These are phyloP conservation scores for Scomber japonicus DNA, from an alignment of 2,113 vertebrate species.

Conservation along the genomic window DNA sequence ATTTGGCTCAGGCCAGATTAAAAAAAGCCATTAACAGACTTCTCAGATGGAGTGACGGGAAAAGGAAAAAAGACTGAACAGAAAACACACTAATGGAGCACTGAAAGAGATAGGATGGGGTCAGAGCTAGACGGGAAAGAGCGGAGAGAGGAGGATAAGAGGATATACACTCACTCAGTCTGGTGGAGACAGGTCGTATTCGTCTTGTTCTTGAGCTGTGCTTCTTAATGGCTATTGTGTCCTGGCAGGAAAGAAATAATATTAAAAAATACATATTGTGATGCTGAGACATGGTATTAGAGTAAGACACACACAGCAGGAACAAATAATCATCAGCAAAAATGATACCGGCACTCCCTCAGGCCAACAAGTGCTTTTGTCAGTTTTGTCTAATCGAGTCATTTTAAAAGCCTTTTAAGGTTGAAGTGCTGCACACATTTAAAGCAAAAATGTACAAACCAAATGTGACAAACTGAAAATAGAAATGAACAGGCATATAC, in stretches of 20 bases:
- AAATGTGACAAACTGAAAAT: not conserved
- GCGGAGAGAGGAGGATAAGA: slow-evolving; percentile 43
- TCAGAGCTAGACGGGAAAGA: slow-evolving; percentile 30
- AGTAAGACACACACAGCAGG: not conserved
- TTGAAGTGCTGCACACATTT: not conserved
- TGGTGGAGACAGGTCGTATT: slow-evolving; percentile 90
- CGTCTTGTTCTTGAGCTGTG: slow-evolving; percentile 88
- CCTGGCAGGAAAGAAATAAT: slow-evolving; percentile 75
- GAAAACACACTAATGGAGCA: slow-evolving; percentile 64
- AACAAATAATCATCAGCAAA: not conserved
- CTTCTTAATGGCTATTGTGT: slow-evolving; percentile 92
- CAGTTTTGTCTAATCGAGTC: slow-evolving; percentile 6
- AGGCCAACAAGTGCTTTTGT: slow-evolving; percentile 17
- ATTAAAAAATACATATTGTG: not conserved
- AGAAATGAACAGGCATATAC: not conserved
- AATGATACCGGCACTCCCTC: slow-evolving; percentile 1
- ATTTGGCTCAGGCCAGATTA: slow-evolving; percentile 16
- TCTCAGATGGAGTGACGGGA: slow-evolving; percentile 29
- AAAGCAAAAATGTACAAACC: slow-evolving; percentile 1
- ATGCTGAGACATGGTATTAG: slow-evolving; percentile 19
- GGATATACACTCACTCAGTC: slow-evolving; percentile 87
- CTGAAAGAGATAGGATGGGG: slow-evolving; percentile 42
- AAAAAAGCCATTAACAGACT: slow-evolving; percentile 49
- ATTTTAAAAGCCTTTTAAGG: not conserved
- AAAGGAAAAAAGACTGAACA: slow-evolving; percentile 12